phyloP scores from a whole-genome alignment of 2,113 vertebrate species.

The Arenaria interpres region DNA sequence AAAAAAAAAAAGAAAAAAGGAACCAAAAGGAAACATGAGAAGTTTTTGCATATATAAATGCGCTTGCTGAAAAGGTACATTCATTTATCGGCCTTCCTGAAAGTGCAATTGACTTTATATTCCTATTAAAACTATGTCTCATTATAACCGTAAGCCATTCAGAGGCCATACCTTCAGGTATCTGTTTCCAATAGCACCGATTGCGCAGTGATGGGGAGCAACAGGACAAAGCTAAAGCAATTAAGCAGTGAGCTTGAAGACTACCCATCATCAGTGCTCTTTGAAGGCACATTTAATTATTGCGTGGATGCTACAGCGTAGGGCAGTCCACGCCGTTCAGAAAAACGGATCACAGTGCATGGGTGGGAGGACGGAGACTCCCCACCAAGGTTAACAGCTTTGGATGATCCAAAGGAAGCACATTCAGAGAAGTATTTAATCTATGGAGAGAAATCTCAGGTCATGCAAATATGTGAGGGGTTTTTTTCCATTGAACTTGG shows the following conservation, averaged over 20 bases:
- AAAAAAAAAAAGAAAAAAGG: background rate
- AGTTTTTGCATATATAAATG: background rate
- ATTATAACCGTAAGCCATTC: background rate
- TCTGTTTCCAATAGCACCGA: conserved; percentile 71
- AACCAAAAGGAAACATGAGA: background rate
- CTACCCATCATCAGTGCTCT: conserved; percentile 51
- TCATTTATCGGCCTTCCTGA: conserved; percentile 55
- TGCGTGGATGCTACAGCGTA: background rate
- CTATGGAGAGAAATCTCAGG: background rate
- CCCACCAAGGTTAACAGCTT: background rate
- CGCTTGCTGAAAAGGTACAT: conserved; percentile 13
- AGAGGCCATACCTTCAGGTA: conserved; percentile 35
- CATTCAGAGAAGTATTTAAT: background rate
- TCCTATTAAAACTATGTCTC: conserved; percentile 33
- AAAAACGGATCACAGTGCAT: conserved; percentile 15
- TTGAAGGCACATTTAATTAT: conserved; percentile 67
- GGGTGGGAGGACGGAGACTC: conserved; percentile 26
- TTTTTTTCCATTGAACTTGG: background rate
- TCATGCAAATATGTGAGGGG: background rate
- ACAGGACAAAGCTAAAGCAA: conserved; percentile 69
- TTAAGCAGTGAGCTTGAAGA: conserved; percentile 71
- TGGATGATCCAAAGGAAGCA: background rate
- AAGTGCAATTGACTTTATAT: conserved; percentile 55
- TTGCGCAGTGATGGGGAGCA: conserved; percentile 61
- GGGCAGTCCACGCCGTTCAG: background rate